Base-by-base conservation (phyloP, 2,113 vertebrate genomes). In the Calyptomena viridis region DNA sequence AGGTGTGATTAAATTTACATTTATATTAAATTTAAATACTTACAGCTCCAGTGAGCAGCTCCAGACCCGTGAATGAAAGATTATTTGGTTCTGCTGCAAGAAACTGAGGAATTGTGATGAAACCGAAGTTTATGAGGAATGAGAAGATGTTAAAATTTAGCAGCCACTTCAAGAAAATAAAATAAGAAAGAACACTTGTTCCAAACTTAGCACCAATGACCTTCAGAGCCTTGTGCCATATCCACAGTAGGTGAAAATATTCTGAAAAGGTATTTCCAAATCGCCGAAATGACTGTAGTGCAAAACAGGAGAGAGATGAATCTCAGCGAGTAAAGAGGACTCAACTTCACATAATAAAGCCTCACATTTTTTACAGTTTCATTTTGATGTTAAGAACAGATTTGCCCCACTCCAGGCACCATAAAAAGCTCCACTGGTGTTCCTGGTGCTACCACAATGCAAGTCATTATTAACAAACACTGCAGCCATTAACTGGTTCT, bases 141-240 rank as follows among this genome's bases (percentile, higher is more conserved):
- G 98, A 99, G 97, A 99, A 98, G 53, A 99, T 35, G 96, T 99
- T 99, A 94, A 99, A 99, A 96, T 98, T 97, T 79, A 99, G 96
- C 49, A 99, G 97, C 99, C 99, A 99, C 66, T 97, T 99, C 85
- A 99, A 98, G 87, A 99, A 99, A 76, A 97, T 84, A 91, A 99
- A 99, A 64, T 99, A 99, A 74, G 98, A 98, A 58, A 99, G 98
- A 50, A 99, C 98, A 5, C 99, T 98, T 93, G 99, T 98, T 93
- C 99, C 99, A 39, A 99, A 99, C 63, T 97, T 97, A 42, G 99
- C 98, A 5, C 99, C 98, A 6, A 99, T 99, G 95, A 98, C 96
- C 94, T 99, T 99, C 95, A 99, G 98, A 23, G 96, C 97, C 92
- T 97, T 98, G 25, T 98, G 98, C 98, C 98, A 99, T 12, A 99